Evolutionary conservation across 2,797 vertebrate species (phyloP).

Genomic region (Morelia viridis): DNA sequence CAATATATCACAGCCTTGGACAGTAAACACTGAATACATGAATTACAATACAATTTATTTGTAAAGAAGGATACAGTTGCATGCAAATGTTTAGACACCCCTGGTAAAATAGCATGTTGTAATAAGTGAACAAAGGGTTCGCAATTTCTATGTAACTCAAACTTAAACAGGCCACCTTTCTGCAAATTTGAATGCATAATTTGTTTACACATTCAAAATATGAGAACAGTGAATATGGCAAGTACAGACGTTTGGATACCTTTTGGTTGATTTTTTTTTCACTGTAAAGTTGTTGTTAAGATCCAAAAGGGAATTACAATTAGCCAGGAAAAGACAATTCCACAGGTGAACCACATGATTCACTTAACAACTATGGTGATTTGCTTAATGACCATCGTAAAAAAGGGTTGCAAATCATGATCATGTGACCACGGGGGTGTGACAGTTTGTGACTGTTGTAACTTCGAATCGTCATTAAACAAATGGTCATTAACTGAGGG

Average conservation of each 20-base stretch:
- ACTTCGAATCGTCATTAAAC: no score
- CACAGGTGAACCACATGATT: neutral
- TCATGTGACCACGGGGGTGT: no score
- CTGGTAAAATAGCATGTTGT: neutral
- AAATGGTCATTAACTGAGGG: no score
- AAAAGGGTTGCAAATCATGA: no score
- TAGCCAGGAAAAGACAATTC: neutral
- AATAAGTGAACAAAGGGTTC: no score
- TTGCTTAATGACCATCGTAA: no score
- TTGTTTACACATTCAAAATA: neutral
- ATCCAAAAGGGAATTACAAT: neutral
- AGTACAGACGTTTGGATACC: neutral
- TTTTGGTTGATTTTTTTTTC: neutral
- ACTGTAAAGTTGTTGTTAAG: neutral
- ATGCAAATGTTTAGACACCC: neutral
- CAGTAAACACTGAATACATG: neutral
- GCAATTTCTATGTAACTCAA: neutral
- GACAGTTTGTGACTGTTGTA: no score
- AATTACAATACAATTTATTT: neutral
- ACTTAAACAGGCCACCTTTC: neutral
- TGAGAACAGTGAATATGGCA: neutral
- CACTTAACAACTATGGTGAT: no score
- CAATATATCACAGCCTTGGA: neutral
- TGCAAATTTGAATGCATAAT: neutral
- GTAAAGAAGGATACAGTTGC: neutral